Conservation (phyloP, 2,888 invertebrate species). For the Zaprionus obscuricornis region DNA sequence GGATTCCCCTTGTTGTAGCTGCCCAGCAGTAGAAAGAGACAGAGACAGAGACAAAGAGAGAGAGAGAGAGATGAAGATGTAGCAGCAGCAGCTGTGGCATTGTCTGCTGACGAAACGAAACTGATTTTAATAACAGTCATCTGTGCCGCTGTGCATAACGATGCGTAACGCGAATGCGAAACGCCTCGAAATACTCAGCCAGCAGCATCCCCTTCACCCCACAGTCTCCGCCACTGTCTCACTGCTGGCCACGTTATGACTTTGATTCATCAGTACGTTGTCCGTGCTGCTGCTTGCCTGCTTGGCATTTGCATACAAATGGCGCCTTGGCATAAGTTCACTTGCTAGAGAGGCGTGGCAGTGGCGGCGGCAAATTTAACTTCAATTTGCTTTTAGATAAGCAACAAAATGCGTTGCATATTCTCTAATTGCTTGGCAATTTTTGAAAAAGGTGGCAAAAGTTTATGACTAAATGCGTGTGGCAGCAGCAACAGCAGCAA, state of each 20-base stretch:
- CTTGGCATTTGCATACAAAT: conserved; percentile 80
- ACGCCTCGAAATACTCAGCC: conserved; percentile 6
- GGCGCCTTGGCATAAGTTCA: conserved; percentile 80
- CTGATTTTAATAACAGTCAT: conserved; percentile 80
- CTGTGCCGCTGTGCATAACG: conserved; percentile 81
- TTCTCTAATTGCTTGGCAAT: conserved; percentile 75
- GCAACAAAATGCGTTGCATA: conserved; percentile 71
- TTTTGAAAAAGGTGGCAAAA: conserved; percentile 55
- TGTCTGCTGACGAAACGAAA: conserved; percentile 65
- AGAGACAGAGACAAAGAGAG: background rate
- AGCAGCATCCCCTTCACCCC: background rate
- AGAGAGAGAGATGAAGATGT: conserved; percentile 5
- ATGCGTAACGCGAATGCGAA: conserved; percentile 72
- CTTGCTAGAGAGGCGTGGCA: conserved; percentile 44
- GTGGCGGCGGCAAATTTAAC: no score
- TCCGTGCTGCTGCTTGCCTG: no score
- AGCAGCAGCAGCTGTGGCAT: conserved; percentile 23
- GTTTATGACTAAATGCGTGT: conserved; percentile 47
- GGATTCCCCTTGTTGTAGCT: conserved; percentile 11
- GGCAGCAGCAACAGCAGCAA: no score
- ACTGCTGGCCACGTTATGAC: conserved; percentile 67
- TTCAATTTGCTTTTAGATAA: conserved; percentile 73
- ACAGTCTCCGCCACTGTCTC: conserved; percentile 9
- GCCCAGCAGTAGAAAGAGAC: conserved; percentile 1
- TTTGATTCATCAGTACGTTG: conserved; percentile 75